These are phyloP conservation scores for Psilanteris sp. DNA, from an alignment of 1,140 invertebrate genomes.

Conservation along the genomic window DNA sequence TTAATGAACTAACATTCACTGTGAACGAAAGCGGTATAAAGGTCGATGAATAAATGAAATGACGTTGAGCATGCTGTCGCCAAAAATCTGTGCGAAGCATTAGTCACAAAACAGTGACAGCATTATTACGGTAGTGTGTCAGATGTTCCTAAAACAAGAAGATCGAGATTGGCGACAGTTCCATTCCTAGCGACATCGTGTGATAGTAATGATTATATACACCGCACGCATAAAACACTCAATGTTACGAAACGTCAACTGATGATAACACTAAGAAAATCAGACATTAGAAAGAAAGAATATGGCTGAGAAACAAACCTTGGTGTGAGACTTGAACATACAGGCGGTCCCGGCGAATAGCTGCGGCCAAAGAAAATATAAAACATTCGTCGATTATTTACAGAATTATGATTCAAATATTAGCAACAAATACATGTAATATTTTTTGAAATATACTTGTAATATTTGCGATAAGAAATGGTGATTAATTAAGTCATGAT, in stretches of 20 bases:
- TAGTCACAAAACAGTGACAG: constrained; percentile 56
- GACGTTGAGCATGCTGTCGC: constrained; percentile 42
- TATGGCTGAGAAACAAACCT: constrained; percentile 74
- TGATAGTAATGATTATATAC: constrained; percentile 48
- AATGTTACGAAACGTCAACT: constrained; percentile 43
- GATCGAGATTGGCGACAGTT: constrained; percentile 44
- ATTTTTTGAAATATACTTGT: background rate
- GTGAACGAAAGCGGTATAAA: constrained; percentile 28
- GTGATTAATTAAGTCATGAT: no score
- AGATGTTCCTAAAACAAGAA: constrained; percentile 44
- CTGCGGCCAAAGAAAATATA: constrained; percentile 76
- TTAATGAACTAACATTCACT: constrained; percentile 17
- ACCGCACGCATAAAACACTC: constrained; percentile 28
- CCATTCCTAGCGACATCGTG: constrained; percentile 36
- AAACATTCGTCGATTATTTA: constrained; percentile 53
- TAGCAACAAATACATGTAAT: constrained; percentile 12
- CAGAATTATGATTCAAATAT: constrained; percentile 24
- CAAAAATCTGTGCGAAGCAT: constrained; percentile 55
- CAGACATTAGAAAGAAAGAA: constrained; percentile 54
- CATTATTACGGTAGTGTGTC: constrained; percentile 42
- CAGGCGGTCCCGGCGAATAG: constrained; percentile 79
- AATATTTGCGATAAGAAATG: no score
- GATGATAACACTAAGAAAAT: constrained; percentile 37
- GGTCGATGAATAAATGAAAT: constrained; percentile 29
- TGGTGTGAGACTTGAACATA: constrained; percentile 79